These are phyloP conservation scores for Anser brachyrhynchus DNA, from an alignment of 2,113 vertebrate genomes.

Conservation along the genomic window DNA sequence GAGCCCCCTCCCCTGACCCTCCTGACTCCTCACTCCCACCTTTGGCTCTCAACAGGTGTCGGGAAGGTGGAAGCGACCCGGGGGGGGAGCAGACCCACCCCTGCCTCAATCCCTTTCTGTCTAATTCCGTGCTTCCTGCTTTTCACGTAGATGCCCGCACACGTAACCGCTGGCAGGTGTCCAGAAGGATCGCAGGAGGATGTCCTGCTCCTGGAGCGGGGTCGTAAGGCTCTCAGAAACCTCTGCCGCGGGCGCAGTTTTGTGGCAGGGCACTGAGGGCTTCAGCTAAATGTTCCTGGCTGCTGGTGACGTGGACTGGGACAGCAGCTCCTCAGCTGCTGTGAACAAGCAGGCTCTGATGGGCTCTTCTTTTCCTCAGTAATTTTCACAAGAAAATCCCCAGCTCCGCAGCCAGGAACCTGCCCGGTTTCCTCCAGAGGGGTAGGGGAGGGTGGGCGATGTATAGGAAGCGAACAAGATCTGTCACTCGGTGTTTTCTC, in stretches of 20 bases:
- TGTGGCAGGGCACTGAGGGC: not conserved
- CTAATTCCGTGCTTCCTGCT: not conserved
- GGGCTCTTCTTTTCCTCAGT: rapidly evolving
- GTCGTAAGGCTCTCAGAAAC: not conserved
- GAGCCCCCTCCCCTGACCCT: too few species aligned
- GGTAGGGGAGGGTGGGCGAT: rapidly evolving
- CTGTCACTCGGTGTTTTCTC: not conserved
- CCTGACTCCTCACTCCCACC: too few species aligned
- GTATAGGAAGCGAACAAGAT: not conserved
- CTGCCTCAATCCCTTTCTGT: not conserved
- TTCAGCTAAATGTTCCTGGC: not conserved
- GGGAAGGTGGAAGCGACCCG: not conserved
- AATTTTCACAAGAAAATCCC: rapidly evolving
- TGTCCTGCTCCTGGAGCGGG: not conserved
- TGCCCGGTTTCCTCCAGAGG: not conserved
- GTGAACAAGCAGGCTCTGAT: not conserved
- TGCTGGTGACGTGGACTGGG: not conserved
- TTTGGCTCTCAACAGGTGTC: rapidly evolving
- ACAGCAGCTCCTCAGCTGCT: not conserved
- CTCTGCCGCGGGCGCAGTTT: not conserved
- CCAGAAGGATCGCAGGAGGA: not conserved
- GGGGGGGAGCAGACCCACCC: not conserved
- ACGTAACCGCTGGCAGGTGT: not conserved
- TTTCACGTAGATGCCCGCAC: not conserved
- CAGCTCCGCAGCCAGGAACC: not conserved